phyloP scores from a whole-genome alignment of 1,140 invertebrate species.

The Acromyrmex charruanus region DNA sequence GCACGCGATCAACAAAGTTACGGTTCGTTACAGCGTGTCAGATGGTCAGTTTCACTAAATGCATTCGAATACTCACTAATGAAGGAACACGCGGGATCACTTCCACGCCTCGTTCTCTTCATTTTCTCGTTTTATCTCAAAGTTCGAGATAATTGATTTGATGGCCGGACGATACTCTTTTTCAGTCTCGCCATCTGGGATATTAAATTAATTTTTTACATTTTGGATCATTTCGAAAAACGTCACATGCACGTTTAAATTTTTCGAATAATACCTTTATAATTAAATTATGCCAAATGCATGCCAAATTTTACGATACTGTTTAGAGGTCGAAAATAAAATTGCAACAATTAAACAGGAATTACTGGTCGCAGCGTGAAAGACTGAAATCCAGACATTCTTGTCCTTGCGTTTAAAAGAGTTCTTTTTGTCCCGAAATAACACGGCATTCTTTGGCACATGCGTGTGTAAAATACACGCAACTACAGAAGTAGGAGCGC shows the following conservation, averaged over 20 bases:
- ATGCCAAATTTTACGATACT: too few species aligned
- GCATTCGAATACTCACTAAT: slow-evolving; percentile 63
- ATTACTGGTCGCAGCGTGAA: not conserved
- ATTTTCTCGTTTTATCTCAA: slow-evolving; percentile 13
- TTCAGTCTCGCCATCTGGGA: slow-evolving; percentile 10
- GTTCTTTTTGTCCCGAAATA: slow-evolving; percentile 36
- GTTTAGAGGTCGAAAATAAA: not conserved
- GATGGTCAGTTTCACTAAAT: slow-evolving; percentile 72
- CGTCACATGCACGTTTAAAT: not conserved
- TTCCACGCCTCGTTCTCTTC: slow-evolving; percentile 67
- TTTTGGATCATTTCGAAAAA: not conserved
- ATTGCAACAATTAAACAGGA: not conserved
- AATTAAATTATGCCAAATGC: not conserved
- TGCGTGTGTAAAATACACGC: slow-evolving; percentile 19
- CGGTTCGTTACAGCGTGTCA: slow-evolving; percentile 58
- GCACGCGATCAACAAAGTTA: slow-evolving; percentile 60
- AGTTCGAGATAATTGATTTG: slow-evolving; percentile 36
- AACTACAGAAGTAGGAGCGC: slow-evolving; percentile 3
- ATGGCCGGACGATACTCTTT: not conserved
- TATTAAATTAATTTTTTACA: slow-evolving; percentile 19
- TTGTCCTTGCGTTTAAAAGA: slow-evolving; percentile 9
- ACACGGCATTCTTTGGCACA: slow-evolving; percentile 41
- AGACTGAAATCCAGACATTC: slow-evolving; percentile 8
- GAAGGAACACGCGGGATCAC: slow-evolving; percentile 67
- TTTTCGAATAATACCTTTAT: not conserved